phyloP scores from a whole-genome alignment of 2,797 vertebrate species.

The Emydoidea blandingii region DNA sequence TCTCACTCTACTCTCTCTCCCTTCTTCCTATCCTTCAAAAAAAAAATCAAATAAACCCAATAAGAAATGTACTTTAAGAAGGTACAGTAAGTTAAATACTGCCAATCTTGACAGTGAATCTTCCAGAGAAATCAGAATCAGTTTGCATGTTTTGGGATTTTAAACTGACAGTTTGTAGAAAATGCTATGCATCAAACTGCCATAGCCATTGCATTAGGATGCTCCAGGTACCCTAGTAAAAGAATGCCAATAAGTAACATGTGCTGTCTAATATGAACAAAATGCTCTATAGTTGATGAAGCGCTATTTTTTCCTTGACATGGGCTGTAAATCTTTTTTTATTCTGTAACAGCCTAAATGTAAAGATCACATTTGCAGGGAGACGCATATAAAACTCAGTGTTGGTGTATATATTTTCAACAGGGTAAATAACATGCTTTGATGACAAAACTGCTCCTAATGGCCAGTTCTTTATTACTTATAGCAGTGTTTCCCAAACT shows the following conservation, averaged over 20 bases:
- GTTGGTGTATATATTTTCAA: conserved; percentile 1
- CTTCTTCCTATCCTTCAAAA: not conserved
- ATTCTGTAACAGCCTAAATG: not conserved
- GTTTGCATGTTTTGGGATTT: not conserved
- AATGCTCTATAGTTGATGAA: not conserved
- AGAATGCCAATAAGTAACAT: rapidly evolving
- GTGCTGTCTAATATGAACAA: not conserved
- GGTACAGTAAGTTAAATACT: not conserved
- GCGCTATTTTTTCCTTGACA: not conserved
- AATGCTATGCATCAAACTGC: rapidly evolving
- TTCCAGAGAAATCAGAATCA: not conserved
- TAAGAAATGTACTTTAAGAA: not conserved
- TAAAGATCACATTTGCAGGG: conserved; percentile 16
- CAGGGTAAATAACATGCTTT: not conserved
- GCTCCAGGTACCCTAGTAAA: not conserved
- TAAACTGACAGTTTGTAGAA: not conserved
- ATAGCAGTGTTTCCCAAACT: not conserved
- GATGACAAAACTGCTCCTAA: conserved; percentile 23
- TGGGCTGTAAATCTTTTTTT: not conserved
- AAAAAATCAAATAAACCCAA: not conserved
- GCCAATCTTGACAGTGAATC: not conserved
- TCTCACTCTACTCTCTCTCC: not conserved
- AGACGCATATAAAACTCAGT: conserved; percentile 10
- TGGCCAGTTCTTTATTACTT: not conserved
- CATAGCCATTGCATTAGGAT: not conserved